These are phyloP conservation scores for Dermatemys mawii DNA, from an alignment of 2,113 vertebrate species.

Conservation along the genomic window DNA sequence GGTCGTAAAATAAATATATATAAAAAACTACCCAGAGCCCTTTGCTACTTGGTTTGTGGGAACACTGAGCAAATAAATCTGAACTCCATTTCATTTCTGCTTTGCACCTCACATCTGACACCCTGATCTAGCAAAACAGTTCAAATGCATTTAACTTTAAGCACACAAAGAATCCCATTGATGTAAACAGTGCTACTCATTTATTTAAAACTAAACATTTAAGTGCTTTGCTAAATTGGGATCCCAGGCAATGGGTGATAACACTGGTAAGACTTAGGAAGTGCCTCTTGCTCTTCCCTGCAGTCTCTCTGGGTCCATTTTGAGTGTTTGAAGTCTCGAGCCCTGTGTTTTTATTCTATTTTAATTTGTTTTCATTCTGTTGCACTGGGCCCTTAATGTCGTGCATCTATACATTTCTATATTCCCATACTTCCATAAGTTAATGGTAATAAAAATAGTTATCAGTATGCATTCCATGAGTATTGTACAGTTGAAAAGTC, in stretches of 20 bases:
- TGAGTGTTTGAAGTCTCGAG: accelerated
- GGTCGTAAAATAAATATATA: too few relatives aligned
- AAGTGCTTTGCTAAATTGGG: too few relatives aligned
- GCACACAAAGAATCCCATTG: neutral
- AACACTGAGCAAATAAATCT: neutral
- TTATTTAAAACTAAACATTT: too few relatives aligned
- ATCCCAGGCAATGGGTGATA: too few relatives aligned
- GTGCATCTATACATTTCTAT: too few relatives aligned
- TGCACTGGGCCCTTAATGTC: too few relatives aligned
- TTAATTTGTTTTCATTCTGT: neutral
- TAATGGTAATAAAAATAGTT: neutral
- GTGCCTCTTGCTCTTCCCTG: neutral
- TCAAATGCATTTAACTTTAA: neutral
- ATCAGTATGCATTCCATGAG: neutral
- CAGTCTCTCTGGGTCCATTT: neutral
- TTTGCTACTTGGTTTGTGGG: neutral
- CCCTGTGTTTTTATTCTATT: neutral
- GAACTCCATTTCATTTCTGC: neutral
- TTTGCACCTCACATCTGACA: neutral
- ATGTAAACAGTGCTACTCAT: accelerated
- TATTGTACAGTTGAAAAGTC: neutral
- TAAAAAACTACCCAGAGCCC: neutral
- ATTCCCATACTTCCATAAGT: too few relatives aligned
- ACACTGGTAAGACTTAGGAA: neutral
- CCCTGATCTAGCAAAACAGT: neutral